Evolutionary conservation across 2,113 vertebrate genomes (phyloP), one percentile per base, ranked within the genome.

Genomic region (Chloropsis cyanopogon): DNA sequence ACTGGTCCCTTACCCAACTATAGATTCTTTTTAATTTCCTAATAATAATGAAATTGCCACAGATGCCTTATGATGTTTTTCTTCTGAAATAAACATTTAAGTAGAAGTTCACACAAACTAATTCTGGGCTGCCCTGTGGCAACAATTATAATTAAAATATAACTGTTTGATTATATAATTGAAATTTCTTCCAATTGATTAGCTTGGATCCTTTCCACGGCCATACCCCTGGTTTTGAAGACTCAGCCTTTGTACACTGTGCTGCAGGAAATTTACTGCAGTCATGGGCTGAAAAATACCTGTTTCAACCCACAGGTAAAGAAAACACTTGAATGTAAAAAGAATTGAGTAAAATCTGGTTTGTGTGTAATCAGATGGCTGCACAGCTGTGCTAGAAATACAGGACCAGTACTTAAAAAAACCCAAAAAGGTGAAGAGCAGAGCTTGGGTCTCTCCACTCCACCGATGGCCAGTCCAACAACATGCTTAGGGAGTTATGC

Each of bases 111-210:
- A 64, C 46, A 71, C 44, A 92, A 92, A 88, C 69, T 88, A 95
- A 83, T 95, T 24, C 68, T 88, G 31, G 64, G 72, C 64, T 96
- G 86, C 93, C 93, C 92, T 79, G 69, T 92, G 86, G 90, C 82
- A 97, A 96, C 76, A 92, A 85, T 95, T 95, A 95, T 79, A 94
- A 96, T 95, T 95, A 96, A 95, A 96, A 96, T 96, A 89, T 79
- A 94, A 85, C 88, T 89, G 86, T 96, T 95, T 96, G 90, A 94
- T 96, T 96, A 94, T 89, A 86, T 93, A 96, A 96, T 92, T 96
- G 92, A 93, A 96, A 93, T 92, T 91, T 84, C 61, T 90, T 88
- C 80, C 79, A 42, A 90, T 94, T 93, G 76, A 95, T 95, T 93
- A 95, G 88, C 57, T 88, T 93, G 94, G 92, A 90, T 90, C 69